Evolutionary conservation across 2,797 vertebrate genomes (phyloP).

Genomic region (Okamejei kenojei): DNA sequence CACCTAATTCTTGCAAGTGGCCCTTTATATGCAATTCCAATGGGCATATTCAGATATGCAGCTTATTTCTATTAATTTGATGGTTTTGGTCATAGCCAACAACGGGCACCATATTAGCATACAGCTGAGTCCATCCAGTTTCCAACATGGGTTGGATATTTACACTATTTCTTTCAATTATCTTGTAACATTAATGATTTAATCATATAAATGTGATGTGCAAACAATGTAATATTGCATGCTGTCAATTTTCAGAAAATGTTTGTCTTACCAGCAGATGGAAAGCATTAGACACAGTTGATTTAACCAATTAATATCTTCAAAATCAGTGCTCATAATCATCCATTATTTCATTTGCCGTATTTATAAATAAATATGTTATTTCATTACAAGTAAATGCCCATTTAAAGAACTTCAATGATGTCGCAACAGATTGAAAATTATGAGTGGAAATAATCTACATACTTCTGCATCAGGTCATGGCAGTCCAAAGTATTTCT

Average conservation of each 20-base stretch:
- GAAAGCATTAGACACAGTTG: constrained; percentile 3
- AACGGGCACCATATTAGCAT: neutral
- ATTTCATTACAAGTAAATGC: neutral
- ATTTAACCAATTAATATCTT: constrained; percentile 35
- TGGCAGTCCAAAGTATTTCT: constrained; percentile 43
- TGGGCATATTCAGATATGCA: neutral
- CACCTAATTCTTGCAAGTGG: neutral
- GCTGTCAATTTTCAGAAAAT: constrained; percentile 2
- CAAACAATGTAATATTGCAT: constrained; percentile 34
- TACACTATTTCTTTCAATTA: constrained; percentile 36
- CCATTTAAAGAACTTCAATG: neutral
- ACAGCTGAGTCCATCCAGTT: neutral
- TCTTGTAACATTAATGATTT: constrained; percentile 38
- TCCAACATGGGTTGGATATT: neutral
- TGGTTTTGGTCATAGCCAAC: constrained; percentile 19
- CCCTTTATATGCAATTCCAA: neutral
- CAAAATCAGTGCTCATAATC: neutral
- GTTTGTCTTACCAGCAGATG: constrained; percentile 19
- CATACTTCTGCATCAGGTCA: constrained; percentile 43
- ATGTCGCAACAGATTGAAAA: neutral
- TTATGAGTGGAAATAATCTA: neutral
- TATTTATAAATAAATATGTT: constrained; percentile 20
- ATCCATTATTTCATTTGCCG: neutral
- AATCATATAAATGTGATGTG: constrained; percentile 18
- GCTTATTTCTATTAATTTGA: constrained; percentile 16